A percentile compares a stretch with the other conserved stretches of the same genome.
phyloP scores from a whole-genome alignment of 2,888 invertebrate genomes.

The Lucinisca nassula region DNA sequence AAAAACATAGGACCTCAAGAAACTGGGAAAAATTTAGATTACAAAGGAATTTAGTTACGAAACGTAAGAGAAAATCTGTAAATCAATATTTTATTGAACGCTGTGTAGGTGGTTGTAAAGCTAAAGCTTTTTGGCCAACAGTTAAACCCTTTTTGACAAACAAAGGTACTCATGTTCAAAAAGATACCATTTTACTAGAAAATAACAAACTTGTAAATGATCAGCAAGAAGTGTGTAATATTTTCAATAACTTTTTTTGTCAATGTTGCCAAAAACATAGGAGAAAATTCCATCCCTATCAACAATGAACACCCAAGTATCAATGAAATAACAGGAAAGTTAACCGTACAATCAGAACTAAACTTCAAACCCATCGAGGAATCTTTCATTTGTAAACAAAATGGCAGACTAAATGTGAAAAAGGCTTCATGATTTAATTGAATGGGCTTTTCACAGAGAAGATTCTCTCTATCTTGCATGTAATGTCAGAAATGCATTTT shows the following conservation, averaged over 20 bases:
- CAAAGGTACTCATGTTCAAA: not conserved
- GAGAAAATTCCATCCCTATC: not conserved
- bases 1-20: too few species aligned
- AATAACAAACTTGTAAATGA: not conserved
- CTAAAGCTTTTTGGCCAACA: not conserved
- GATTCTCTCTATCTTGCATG: too few species aligned
- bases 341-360: too few species aligned
- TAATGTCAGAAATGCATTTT: too few species aligned
- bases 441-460: too few species aligned
- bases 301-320: too few species aligned
- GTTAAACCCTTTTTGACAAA: constrained; percentile 12
- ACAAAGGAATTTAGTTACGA: constrained; percentile 20
- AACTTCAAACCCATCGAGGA: too few species aligned
- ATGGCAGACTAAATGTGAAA: too few species aligned
- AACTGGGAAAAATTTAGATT: too few species aligned
- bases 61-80: not conserved
- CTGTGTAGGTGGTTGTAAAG: not conserved
- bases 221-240: not conserved
- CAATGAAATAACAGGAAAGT: too few species aligned
- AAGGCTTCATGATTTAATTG: too few species aligned
- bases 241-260: constrained; percentile 1
- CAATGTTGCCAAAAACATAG: constrained; percentile 5
- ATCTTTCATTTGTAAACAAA: too few species aligned
- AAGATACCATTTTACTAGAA: constrained; percentile 6
- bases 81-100: constrained; percentile 13